A percentile compares a stretch with the other conserved stretches of the same genome.
Conservation (phyloP, 2,113 vertebrate genomes). For the Theristicus caerulescens region DNA sequence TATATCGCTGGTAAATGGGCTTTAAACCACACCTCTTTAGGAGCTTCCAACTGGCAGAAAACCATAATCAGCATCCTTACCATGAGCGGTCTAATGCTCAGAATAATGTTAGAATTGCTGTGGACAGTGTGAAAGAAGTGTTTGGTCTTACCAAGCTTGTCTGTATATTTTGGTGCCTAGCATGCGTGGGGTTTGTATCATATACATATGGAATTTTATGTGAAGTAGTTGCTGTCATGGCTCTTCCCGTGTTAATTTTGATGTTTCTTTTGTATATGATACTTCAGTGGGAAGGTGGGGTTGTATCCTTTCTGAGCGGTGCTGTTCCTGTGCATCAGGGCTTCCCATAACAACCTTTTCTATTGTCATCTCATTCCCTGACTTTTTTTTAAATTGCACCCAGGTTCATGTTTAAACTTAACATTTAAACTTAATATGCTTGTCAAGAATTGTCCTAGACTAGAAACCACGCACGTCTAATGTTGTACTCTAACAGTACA, state of each 20-base stretch:
- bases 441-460: background rate
- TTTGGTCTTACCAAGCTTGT: background rate
- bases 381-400: background rate
- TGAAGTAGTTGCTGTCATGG: background rate
- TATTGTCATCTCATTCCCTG: background rate
- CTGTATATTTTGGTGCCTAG: background rate
- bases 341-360: background rate
- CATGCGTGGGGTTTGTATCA: background rate
- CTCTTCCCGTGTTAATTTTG: background rate
- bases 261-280: background rate
- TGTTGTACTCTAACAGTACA: background rate
- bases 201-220: background rate
- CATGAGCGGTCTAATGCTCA: background rate
- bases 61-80: background rate
- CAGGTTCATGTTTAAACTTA: background rate
- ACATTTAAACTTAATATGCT: background rate
- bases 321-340: background rate
- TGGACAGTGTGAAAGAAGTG: background rate
- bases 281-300: constrained; percentile 13
- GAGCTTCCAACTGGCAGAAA: background rate
- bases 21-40: background rate
- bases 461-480: background rate
- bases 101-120: background rate
- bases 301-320: background rate
- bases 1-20: background rate